Evolutionary conservation across 2,888 invertebrate genomes (phyloP), one percentile per base, ranked within the genome.

Genomic region (Conus canariensis): DNA sequence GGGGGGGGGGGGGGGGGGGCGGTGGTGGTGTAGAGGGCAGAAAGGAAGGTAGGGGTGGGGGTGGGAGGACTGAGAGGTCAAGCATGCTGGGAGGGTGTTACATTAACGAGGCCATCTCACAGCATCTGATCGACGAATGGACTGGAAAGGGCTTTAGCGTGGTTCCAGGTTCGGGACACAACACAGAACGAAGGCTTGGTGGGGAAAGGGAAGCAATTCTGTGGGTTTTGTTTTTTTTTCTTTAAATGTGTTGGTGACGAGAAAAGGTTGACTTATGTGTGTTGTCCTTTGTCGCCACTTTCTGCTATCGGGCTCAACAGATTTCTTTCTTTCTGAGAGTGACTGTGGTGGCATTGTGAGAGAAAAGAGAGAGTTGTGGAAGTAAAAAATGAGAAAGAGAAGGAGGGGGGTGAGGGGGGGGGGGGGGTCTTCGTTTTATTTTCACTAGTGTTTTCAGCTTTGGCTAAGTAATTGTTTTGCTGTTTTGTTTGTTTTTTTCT

Each of bases 51-150:
- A 0, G 25, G 70, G 67, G 87, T 6, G 87, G 70, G 56, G n/a
- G 14, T 64, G 10, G 16, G 3, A 14, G 16, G 64, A 16, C 12
- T 1, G 45, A 74, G 45, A 59, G 77, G 56, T n/a, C 74, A 22
- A 22, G 7, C 64, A 25, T 59, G 85, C 59, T 56, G 58, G 60
- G 87, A 22, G 58, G 88, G 88, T 56, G 77, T 74, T 77, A 74
- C 58, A n/a, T 14, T 60, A 85, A 85, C 59, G 60, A 25, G 60
- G 85, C 83, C 70, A 56, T 83, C 56, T 56, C 45, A 83, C 83
- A 56, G 83, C 83, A 16, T 56, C 70, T 22, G 22, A 70, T 22
- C 70, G 22, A n/a, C 70, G 22, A 22, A 14, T 64, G 64, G 64
- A 45, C 45, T 45, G 45, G 45, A 45, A 45, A 4, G 45, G 45